Evolutionary conservation across 2,888 invertebrate species (phyloP).

Genomic region (Apodemia duryi): DNA sequence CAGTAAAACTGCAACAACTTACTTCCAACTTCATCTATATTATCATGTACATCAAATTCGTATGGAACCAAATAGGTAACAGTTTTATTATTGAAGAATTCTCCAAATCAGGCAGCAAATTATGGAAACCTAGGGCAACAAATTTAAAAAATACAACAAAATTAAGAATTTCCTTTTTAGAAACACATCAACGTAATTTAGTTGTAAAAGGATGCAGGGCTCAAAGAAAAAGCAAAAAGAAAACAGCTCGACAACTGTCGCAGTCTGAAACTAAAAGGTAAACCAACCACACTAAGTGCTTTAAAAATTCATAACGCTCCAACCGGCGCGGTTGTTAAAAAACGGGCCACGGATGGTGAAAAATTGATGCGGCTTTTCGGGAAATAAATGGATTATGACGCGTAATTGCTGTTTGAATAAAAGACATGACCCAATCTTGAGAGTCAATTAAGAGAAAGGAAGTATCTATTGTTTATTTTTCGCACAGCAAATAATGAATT

Average conservation of each 20-base stretch:
- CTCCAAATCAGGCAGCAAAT: too few relatives aligned
- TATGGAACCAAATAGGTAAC: too few relatives aligned
- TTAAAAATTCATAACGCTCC: slow-evolving; percentile 40
- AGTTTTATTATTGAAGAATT: too few relatives aligned
- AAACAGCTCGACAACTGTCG: slow-evolving; percentile 9
- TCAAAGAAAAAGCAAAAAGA: slow-evolving; percentile 15
- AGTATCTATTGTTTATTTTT: not conserved
- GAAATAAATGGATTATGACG: slow-evolving; percentile 14
- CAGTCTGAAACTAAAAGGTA: slow-evolving; percentile 32
- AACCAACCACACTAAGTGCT: too few relatives aligned
- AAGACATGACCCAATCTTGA: not conserved
- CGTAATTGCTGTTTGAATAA: slow-evolving; percentile 7
- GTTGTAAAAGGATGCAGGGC: slow-evolving; percentile 14
- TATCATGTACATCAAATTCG: too few relatives aligned
- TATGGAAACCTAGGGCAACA: too few relatives aligned
- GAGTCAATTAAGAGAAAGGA: not conserved
- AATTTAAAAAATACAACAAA: too few relatives aligned
- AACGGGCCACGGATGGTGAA: slow-evolving; percentile 22
- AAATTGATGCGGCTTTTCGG: slow-evolving; percentile 21
- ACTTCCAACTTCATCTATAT: too few relatives aligned
- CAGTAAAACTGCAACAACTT: too few relatives aligned
- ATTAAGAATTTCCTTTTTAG: too few relatives aligned
- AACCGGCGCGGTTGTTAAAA: slow-evolving; percentile 37
- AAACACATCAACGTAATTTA: too few relatives aligned
- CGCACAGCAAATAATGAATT: not conserved